Evolutionary conservation across 2,113 vertebrate species (phyloP).

Genomic region (Azemiops feae): DNA sequence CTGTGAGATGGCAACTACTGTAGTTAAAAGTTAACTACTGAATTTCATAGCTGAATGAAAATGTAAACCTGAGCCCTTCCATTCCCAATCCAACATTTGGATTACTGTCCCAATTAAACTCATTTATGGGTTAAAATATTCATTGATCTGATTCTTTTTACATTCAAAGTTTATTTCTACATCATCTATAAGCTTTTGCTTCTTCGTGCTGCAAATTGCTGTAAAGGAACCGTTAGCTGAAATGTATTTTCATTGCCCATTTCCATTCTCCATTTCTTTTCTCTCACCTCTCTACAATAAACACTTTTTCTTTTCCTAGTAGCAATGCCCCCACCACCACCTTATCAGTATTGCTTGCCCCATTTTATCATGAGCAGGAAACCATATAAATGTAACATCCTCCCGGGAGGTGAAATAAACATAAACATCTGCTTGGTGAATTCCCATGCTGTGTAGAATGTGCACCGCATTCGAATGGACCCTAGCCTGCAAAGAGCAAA

Average conservation of each 20-base stretch:
- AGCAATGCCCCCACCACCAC: not conserved
- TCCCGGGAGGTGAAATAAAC: conserved; percentile 46
- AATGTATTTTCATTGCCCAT: not conserved
- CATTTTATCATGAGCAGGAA: conserved; percentile 32
- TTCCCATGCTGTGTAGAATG: not conserved
- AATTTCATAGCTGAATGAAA: not conserved
- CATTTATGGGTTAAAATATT: not conserved
- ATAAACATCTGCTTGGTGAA: conserved; percentile 22
- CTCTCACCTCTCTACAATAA: not conserved
- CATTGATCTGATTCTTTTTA: not conserved
- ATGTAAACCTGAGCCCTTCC: not conserved
- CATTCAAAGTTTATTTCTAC: not conserved
- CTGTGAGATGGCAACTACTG: not conserved
- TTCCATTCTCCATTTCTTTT: not conserved
- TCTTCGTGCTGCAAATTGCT: not conserved
- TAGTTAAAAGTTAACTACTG: not conserved
- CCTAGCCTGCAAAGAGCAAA: not conserved
- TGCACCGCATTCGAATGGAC: conserved; percentile 12
- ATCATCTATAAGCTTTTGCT: not conserved
- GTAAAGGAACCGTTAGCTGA: not conserved
- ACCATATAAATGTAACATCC: conserved; percentile 48
- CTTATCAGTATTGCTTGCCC: fast-evolving
- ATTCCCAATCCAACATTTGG: not conserved
- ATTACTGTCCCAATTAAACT: not conserved
- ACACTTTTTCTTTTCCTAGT: conserved; percentile 7